Base-by-base conservation (phyloP, 2,113 vertebrate genomes). In the Lipophrys pholis region DNA sequence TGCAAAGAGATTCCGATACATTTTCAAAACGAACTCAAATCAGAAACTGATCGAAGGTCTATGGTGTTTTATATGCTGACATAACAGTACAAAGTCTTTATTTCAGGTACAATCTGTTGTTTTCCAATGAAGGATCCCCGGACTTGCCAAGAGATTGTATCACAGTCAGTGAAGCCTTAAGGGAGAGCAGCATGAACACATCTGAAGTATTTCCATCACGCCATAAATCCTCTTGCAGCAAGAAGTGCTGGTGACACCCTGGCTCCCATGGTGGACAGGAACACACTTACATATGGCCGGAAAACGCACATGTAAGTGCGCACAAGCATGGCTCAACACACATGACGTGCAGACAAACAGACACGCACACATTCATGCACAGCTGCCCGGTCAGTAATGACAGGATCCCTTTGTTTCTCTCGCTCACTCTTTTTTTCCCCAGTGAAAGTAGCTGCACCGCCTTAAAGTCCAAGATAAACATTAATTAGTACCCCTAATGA, bases 131-230 rank as follows among this genome's bases (percentile, higher is more conserved):
- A 56, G 12, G 49, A 50, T 61, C 6, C 1, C 30, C n/a, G 12
- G 1, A 3, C 36, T 66, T 79, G 73, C 71, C 80, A 76, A 80
- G 73, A 82, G 82, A 88, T 86, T 17, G 1, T 66, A 81, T 88
- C 77, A 39, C 61, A 74, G 64, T 76, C 58, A 53, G 17, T 11
- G 52, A 69, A 50, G 69, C 65, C 76, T 63, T 51, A 17, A 73
- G 72, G 69, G 43, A 66, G n/a, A 73, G 9, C 10, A 59, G 77
- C 69, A 54, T 6, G 5, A 79, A 75, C 62, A 59, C 42, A 67
- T 73, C 69, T 68, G 14, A 83, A 78, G 58, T 73, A 73, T 78
- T 87, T 79, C 73, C 48, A 78, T 89, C 39, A 40, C 62, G 53
- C 55, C 12, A 3, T 76, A 77, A 80, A 84, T 69, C 73, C 43